phyloP scores from a whole-genome alignment of 2,888 invertebrate species.

The Tortricodes alternella region DNA sequence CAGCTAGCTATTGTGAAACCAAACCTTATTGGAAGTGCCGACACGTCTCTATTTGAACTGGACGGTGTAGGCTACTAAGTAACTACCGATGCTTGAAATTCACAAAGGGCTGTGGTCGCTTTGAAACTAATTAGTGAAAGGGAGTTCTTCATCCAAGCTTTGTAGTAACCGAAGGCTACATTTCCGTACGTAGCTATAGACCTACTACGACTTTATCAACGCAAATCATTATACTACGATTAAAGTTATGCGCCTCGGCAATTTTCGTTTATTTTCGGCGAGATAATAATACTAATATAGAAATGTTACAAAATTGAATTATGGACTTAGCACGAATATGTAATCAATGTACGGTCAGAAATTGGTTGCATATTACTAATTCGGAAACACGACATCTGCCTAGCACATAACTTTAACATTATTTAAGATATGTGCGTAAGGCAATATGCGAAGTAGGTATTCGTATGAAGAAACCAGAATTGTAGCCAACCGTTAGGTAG shows the following conservation, averaged over 20 bases:
- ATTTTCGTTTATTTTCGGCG: too few relatives aligned
- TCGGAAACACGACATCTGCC: too few relatives aligned
- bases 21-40: constrained; percentile 60
- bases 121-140: constrained; percentile 77
- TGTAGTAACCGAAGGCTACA: constrained; percentile 68
- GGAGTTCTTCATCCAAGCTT: constrained; percentile 64
- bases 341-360: too few relatives aligned
- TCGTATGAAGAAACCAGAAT: constrained; percentile 20
- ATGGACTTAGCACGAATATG: too few relatives aligned
- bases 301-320: too few relatives aligned
- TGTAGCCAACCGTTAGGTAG: constrained; percentile 56
- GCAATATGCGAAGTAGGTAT: neutral
- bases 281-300: too few relatives aligned
- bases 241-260: too few relatives aligned
- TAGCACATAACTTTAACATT: too few relatives aligned
- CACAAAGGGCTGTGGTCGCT: constrained; percentile 78
- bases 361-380: too few relatives aligned
- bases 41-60: constrained; percentile 72
- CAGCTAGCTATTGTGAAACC: constrained; percentile 63
- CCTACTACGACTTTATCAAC: neutral
- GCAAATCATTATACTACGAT: too few relatives aligned
- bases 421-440: too few relatives aligned
- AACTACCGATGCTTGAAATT: constrained; percentile 74
- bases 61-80: constrained; percentile 50
- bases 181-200: constrained; percentile 50